These are phyloP conservation scores for Brachionus sp. DNA, from an alignment of 1,140 invertebrate genomes.

Conservation along the genomic window DNA sequence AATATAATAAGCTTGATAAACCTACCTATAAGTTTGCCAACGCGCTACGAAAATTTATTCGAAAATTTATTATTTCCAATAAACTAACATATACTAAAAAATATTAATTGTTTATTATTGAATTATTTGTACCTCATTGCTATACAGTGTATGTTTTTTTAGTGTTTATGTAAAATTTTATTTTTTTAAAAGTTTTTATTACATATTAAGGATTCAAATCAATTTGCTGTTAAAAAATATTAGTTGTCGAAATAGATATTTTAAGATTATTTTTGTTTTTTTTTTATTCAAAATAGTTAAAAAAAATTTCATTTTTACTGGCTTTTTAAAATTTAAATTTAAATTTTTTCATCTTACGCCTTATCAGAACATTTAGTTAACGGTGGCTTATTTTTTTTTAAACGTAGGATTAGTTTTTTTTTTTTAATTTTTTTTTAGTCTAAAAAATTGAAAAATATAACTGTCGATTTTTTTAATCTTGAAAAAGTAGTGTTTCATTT, in stretches of 20 bases:
- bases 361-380: no score
- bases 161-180: background rate
- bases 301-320: no score
- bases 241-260: background rate
- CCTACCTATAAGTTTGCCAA: background rate
- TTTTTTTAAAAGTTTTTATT: no score
- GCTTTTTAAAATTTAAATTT: no score
- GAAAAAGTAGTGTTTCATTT: no score
- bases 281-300: background rate
- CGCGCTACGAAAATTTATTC: background rate
- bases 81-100: background rate
- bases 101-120: background rate
- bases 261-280: background rate
- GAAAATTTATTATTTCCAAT: background rate
- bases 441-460: no score
- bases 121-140: background rate
- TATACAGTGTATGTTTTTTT: background rate
- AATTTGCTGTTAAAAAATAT: background rate
- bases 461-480: no score
- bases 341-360: no score
- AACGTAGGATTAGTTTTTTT: no score
- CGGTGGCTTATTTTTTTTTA: no score
- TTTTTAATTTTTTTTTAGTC: no score
- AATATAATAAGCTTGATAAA: background rate
- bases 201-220: background rate